A percentile compares a stretch with the other conserved stretches of the same genome.
phyloP scores from a whole-genome alignment of 2,113 vertebrate species.

The Marcusenius ussheri region DNA sequence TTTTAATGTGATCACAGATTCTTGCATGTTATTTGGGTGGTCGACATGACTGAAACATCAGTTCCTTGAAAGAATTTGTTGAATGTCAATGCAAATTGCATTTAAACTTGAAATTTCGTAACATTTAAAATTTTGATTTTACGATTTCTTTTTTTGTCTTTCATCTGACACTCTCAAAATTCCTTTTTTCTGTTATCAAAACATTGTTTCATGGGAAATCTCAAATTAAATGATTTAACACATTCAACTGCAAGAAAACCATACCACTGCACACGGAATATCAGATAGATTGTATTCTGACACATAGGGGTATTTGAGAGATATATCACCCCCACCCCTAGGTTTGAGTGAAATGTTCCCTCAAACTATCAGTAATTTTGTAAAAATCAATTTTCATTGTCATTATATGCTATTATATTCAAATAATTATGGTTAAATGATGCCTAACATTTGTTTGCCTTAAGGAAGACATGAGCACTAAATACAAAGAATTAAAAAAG shows the following conservation, averaged over 20 bases:
- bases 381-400: background rate
- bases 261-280: background rate
- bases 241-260: background rate
- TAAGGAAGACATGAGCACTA: background rate
- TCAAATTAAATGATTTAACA: background rate
- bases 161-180: background rate
- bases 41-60: background rate
- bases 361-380: background rate
- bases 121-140: background rate
- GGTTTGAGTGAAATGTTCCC: background rate
- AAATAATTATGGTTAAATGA: background rate
- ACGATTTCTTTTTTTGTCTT: background rate
- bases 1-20: background rate
- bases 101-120: background rate
- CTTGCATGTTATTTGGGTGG: background rate
- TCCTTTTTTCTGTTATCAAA: background rate
- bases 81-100: background rate
- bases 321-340: background rate
- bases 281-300: background rate
- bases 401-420: background rate
- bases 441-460: background rate
- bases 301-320: background rate
- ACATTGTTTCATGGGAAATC: background rate
- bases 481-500: too few relatives aligned
- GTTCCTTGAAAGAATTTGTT: background rate